A percentile compares a stretch with the other conserved stretches of the same genome.
phyloP scores from a whole-genome alignment of 2,113 vertebrate species.

The Elephas maximus region DNA sequence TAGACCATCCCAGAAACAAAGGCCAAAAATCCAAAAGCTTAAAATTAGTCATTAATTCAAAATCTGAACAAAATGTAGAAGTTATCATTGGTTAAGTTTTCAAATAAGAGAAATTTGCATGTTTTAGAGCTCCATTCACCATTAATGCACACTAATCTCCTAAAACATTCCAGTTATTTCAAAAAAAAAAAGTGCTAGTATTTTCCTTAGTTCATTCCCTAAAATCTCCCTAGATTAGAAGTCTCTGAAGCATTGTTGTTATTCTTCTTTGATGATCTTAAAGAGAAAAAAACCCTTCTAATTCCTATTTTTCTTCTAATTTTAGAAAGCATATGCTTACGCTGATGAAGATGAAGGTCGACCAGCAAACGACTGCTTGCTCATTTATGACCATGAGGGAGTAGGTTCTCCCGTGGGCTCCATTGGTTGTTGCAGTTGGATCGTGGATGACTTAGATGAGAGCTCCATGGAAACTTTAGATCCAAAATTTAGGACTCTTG shows the following conservation, averaged over 20 bases:
- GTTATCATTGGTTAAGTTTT: not conserved
- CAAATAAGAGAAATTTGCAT: not conserved
- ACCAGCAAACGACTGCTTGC: conserved; percentile 88
- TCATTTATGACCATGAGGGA: conserved; percentile 93
- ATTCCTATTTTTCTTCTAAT: conserved; percentile 69
- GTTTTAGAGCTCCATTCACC: not conserved
- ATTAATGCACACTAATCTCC: not conserved
- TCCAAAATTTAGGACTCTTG: conserved; percentile 95
- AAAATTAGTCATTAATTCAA: conserved; percentile 26
- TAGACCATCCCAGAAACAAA: conserved; percentile 27
- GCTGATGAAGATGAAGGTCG: conserved; percentile 89
- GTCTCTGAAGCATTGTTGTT: not conserved
- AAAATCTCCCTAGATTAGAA: not conserved
- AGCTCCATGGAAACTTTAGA: conserved; percentile 94
- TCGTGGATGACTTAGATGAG: conserved; percentile 93
- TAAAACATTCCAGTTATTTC: conserved; percentile 9
- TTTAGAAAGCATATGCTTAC: conserved; percentile 92
- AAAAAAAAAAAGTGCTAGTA: not conserved
- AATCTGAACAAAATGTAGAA: conserved; percentile 11
- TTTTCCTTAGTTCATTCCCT: not conserved
- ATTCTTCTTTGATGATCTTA: not conserved
- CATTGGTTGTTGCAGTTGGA: conserved; percentile 94
- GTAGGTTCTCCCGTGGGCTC: conserved; percentile 91
- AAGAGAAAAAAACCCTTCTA: conserved; percentile 33
- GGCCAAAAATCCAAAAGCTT: conserved; percentile 7